Base-by-base conservation (phyloP, 2,113 vertebrate genomes). In the Pomatostomus ruficeps region DNA sequence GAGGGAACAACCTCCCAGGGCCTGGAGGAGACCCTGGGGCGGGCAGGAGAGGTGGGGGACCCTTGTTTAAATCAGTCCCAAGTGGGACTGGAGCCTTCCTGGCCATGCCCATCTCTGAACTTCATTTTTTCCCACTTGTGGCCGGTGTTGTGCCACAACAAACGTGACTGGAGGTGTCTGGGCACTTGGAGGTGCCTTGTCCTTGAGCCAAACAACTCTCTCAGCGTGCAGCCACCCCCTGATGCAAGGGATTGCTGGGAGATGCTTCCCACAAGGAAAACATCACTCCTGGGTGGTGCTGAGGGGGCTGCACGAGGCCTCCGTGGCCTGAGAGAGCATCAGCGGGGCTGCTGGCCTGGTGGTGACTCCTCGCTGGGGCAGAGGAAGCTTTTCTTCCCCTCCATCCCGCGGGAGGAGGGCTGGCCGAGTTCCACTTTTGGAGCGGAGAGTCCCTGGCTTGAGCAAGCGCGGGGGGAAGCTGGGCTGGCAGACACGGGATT, bases 371-470 rank as follows among this genome's bases (percentile, higher is more conserved):
- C 2, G 0, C 31, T 0, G 12, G 4, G 25, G 11, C 21, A 55
- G 58, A 78, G 84, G 92, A 91, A 93, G 88, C 72, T 2, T 18
- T 73, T 43, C 91, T 91, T 91, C 93, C 89, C 79, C 87, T 21
- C 76, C 85, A 20, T 89, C 14, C 2, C 46, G 33, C 0, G 1
- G 42, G 38, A 62, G 59, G 16, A 76, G 16, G 20, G 25, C 29
- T 59, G 67, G 49, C 78, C 11, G 2, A 70, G 77, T 0, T 11
- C 45, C 8, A 22, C 59, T 6, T 11, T 38, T 3, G 7, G 54
- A 54, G 43, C 2, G 45, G 81, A 73, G 54, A 70, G 76, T 73
- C 71, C 73, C 77, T 71, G 84, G 74, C 63, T 26, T 2, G 46
- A 48, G 84, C 10, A 5, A 38, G 49, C 0, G 2, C 7, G 15